phyloP scores from a whole-genome alignment of 2,888 invertebrate genomes.

The Drosophila mulleri region DNA sequence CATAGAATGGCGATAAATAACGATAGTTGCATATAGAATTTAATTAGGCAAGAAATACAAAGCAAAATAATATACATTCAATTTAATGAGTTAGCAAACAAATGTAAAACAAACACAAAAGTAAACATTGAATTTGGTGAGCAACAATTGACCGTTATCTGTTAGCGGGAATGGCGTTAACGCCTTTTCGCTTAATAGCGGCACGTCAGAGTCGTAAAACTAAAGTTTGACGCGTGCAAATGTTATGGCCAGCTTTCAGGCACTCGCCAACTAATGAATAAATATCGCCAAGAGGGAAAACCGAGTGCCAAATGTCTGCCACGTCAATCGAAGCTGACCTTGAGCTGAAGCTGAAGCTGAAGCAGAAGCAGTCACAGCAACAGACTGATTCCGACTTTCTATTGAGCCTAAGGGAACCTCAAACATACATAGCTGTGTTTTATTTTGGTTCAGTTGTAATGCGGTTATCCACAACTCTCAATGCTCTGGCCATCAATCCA shows the following conservation, averaged over 20 bases:
- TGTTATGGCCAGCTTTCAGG: conserved; percentile 32
- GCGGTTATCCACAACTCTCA: conserved; percentile 34
- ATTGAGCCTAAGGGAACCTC: conserved; percentile 9
- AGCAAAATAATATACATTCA: neutral
- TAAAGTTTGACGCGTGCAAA: conserved; percentile 44
- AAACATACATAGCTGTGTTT: neutral
- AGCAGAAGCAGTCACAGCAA: conserved; percentile 5
- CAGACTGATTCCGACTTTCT: conserved; percentile 26
- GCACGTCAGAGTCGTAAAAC: conserved; percentile 29
- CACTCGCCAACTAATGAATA: conserved; percentile 55
- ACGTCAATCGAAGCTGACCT: conserved; percentile 43
- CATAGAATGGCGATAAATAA: too few species aligned
- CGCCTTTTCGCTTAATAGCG: conserved; percentile 47
- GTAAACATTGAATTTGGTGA: neutral
- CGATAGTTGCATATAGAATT: neutral
- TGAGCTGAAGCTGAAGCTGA: conserved; percentile 28
- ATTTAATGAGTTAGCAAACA: neutral
- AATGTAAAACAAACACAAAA: too few species aligned
- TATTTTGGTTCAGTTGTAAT: conserved; percentile 11
- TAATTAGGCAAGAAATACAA: neutral
- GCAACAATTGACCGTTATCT: neutral
- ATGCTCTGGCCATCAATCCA: conserved; percentile 3
- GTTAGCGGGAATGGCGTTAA: conserved; percentile 7
- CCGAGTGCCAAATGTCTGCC: conserved; percentile 27
- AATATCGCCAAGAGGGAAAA: conserved; percentile 44